Evolutionary conservation across 2,113 vertebrate species (phyloP).

Genomic region (Equus przewalskii): DNA sequence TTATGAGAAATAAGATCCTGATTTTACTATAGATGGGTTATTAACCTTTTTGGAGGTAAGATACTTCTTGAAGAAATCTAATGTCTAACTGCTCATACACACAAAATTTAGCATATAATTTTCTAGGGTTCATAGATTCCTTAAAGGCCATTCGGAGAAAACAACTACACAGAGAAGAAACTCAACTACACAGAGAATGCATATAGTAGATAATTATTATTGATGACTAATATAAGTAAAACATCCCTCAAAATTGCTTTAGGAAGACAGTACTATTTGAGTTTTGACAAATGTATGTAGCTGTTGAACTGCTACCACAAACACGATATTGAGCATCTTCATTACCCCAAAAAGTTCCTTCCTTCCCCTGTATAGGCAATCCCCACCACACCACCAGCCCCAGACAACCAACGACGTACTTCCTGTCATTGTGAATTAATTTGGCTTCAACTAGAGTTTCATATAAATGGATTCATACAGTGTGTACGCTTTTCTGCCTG

Average conservation of each 20-base stretch:
- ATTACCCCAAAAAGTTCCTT: neutral
- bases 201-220: neutral
- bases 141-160: neutral
- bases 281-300: neutral
- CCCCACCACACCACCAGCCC: neutral
- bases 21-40: neutral
- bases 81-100: neutral
- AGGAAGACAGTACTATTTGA: neutral
- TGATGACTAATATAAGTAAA: neutral
- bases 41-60: neutral
- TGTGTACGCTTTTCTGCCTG: neutral
- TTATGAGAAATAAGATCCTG: neutral
- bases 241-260: neutral
- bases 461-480: neutral
- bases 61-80: neutral
- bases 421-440: neutral
- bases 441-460: neutral
- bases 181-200: neutral
- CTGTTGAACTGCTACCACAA: neutral
- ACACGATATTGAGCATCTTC: neutral
- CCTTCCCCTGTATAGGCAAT: neutral
- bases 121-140: neutral
- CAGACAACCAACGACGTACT: neutral
- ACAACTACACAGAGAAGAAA: neutral
- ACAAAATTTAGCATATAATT: neutral